Evolutionary conservation across 2,113 vertebrate genomes (phyloP).

Genomic region (Oceanites oceanicus): DNA sequence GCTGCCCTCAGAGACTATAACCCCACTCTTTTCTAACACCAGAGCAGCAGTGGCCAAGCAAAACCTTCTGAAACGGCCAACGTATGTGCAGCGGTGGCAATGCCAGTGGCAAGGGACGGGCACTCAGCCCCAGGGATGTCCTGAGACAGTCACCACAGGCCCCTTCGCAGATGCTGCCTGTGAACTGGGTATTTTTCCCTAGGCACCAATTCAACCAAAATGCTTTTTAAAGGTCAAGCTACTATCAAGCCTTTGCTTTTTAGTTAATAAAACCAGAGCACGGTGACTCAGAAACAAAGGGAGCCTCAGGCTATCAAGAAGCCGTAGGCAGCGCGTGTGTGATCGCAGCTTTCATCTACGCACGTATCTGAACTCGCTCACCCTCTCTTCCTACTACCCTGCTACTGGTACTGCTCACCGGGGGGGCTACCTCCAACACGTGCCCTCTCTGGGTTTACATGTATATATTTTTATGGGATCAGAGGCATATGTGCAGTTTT

Average conservation of each 20-base stretch:
- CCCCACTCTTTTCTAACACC: neutral
- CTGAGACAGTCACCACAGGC: neutral
- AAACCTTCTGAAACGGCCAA: neutral
- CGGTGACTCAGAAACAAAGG: neutral
- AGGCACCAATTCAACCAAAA: neutral
- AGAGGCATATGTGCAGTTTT: neutral
- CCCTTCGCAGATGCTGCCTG: neutral
- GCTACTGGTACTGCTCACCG: neutral
- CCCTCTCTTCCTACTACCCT: neutral
- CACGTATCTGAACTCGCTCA: neutral
- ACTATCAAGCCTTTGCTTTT: neutral
- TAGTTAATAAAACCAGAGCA: neutral
- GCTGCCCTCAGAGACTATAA: neutral
- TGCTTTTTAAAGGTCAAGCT: neutral
- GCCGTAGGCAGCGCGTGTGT: neutral
- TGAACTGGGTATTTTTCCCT: neutral
- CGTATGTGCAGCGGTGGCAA: neutral
- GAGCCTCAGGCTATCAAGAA: neutral
- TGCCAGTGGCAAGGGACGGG: neutral
- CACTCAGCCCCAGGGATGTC: neutral
- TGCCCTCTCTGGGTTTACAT: neutral
- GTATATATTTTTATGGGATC: neutral
- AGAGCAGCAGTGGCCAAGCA: neutral
- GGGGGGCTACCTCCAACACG: neutral
- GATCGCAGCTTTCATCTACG: neutral